Evolutionary conservation across 2,113 vertebrate genomes (phyloP).

Genomic region (Stegastes partitus): DNA sequence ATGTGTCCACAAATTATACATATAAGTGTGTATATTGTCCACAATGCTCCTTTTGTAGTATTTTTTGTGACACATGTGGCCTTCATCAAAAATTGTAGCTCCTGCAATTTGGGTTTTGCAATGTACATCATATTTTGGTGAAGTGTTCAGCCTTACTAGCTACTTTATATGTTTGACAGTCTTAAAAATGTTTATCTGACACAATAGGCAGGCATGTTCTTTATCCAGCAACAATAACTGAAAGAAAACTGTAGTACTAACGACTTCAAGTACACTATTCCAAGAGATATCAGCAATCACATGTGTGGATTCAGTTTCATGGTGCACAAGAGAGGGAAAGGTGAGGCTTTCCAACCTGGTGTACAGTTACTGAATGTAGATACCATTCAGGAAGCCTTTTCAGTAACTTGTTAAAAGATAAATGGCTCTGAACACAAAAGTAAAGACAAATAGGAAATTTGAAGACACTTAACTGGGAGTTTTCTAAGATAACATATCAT

Average conservation of each 20-base stretch:
- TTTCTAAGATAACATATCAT: slow-evolving; percentile 16
- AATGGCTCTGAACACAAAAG: slow-evolving; percentile 20
- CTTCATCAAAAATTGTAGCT: too few species aligned
- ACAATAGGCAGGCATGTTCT: too few species aligned
- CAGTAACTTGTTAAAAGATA: not conserved
- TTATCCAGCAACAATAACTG: too few species aligned
- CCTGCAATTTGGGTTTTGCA: too few species aligned
- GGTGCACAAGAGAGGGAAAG: not conserved
- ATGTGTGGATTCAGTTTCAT: too few species aligned
- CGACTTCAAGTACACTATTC: not conserved
- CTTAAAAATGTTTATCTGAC: too few species aligned
- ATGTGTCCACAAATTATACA: slow-evolving; percentile 16
- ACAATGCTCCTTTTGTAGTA: too few species aligned
- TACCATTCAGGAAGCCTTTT: not conserved
- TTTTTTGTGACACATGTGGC: too few species aligned
- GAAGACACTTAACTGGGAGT: not conserved
- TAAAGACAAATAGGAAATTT: not conserved
- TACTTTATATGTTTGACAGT: too few species aligned
- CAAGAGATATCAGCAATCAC: not conserved
- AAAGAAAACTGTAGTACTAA: too few species aligned
- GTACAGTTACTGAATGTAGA: not conserved
- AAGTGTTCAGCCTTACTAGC: too few species aligned
- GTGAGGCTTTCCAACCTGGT: not conserved
- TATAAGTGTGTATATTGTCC: slow-evolving; percentile 7
- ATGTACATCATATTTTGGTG: too few species aligned